Conservation (phyloP, 1,140 invertebrate species). For the Magallana gigas region DNA sequence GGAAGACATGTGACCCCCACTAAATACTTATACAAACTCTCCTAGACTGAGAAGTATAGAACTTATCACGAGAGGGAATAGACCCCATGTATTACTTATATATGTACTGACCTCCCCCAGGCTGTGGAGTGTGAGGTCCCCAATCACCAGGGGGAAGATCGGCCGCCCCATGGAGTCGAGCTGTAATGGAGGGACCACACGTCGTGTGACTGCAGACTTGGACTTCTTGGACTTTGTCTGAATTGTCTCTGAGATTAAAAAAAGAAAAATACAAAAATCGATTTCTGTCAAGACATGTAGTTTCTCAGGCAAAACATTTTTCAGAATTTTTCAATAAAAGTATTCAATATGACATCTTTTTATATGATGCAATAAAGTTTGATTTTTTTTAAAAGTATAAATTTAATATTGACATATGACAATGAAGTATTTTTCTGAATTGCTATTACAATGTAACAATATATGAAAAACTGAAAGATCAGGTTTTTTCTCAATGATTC, state of each 20-base stretch:
- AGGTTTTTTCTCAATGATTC: no score
- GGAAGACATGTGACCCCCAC: no score
- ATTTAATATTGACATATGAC: no score
- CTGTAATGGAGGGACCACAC: constrained; percentile 82
- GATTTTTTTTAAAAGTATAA: no score
- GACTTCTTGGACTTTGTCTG: constrained; percentile 67
- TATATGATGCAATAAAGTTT: no score
- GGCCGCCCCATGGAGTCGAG: constrained; percentile 85
- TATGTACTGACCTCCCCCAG: constrained; percentile 85
- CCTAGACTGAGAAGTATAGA: no score
- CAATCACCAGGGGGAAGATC: constrained; percentile 87
- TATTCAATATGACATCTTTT: no score
- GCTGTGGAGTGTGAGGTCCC: constrained; percentile 87
- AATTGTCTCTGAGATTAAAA: constrained; percentile 47
- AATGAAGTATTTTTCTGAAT: no score
- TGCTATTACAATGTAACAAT: no score
- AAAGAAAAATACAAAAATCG: not conserved
- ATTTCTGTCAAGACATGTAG: not conserved
- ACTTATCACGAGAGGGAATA: no score
- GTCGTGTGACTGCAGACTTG: constrained; percentile 64
- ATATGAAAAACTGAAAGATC: no score
- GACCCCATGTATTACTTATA: not conserved
- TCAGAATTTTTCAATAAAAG: not conserved
- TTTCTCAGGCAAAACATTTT: constrained; percentile 34
- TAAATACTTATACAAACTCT: no score